Evolutionary conservation across 2,113 vertebrate species (phyloP).

Genomic region (Gambusia affinis): DNA sequence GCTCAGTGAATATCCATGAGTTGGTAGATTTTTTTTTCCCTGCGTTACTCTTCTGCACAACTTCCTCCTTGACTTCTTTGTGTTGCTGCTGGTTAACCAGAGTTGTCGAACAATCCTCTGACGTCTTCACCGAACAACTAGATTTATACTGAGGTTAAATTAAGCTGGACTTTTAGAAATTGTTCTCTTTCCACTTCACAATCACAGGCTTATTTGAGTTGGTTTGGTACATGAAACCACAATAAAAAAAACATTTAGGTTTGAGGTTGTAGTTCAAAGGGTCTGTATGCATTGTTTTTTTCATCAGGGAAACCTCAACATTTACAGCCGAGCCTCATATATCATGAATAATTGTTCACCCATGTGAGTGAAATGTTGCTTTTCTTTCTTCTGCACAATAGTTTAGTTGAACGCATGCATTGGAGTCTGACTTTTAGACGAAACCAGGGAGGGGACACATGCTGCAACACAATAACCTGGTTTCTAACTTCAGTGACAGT

Average conservation of each 20-base stretch:
- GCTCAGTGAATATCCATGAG: too few species aligned
- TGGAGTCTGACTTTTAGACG: conserved; percentile 1
- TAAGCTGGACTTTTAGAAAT: neutral
- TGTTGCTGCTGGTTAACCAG: too few species aligned
- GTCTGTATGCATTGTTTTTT: too few species aligned
- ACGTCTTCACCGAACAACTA: neutral
- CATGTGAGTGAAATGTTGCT: neutral
- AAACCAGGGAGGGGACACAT: conserved; percentile 23
- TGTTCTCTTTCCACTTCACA: neutral
- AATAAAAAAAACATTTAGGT: neutral
- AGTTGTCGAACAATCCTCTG: too few species aligned
- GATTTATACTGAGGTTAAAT: neutral
- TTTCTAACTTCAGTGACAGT: neutral
- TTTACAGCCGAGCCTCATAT: too few species aligned
- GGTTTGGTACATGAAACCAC: neutral
- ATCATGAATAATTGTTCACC: too few species aligned
- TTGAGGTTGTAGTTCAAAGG: too few species aligned
- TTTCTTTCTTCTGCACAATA: neutral
- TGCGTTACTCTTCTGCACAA: neutral
- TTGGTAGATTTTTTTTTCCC: too few species aligned
- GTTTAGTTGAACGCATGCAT: neutral
- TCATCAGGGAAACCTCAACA: too few species aligned
- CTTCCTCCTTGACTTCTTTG: neutral
- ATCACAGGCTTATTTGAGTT: neutral
- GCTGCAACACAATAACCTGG: conserved; percentile 53